These are phyloP conservation scores for Parasteatoda lunata DNA, from an alignment of 2,888 invertebrate genomes.

Conservation along the genomic window DNA sequence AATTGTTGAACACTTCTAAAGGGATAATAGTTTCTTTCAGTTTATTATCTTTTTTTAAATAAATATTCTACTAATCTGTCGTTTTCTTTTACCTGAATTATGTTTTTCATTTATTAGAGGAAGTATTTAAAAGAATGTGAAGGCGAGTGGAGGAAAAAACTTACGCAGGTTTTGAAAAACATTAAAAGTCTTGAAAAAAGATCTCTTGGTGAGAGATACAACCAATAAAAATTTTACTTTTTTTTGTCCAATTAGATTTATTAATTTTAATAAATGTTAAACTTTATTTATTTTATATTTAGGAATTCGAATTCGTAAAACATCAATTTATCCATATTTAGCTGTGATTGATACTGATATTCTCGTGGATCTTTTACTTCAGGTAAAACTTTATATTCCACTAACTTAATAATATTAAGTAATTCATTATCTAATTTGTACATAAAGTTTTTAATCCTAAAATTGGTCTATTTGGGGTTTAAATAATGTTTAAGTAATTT, in stretches of 20 bases:
- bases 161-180: slow-evolving; percentile 19
- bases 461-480: too few relatives aligned
- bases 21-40: too few relatives aligned
- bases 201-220: neutral
- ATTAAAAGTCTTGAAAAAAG: slow-evolving; percentile 33
- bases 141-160: slow-evolving; percentile 30
- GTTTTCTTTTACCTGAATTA: neutral
- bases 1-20: too few relatives aligned
- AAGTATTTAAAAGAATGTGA: slow-evolving; percentile 46
- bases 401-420: too few relatives aligned
- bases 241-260: too few relatives aligned
- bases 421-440: too few relatives aligned
- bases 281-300: neutral
- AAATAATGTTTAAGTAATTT: too few relatives aligned
- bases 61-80: neutral
- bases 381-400: slow-evolving; percentile 20
- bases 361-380: slow-evolving; percentile 76
- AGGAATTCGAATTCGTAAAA: neutral
- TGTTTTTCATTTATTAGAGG: slow-evolving; percentile 27
- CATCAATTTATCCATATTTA: slow-evolving; percentile 79
- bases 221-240: too few relatives aligned
- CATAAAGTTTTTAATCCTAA: too few relatives aligned
- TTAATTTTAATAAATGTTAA: neutral
- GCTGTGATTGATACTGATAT: slow-evolving; percentile 78
- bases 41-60: slow-evolving; percentile 2